These are phyloP conservation scores for Lycodopsis pacificus DNA, from an alignment of 2,797 vertebrate species.

Conservation along the genomic window DNA sequence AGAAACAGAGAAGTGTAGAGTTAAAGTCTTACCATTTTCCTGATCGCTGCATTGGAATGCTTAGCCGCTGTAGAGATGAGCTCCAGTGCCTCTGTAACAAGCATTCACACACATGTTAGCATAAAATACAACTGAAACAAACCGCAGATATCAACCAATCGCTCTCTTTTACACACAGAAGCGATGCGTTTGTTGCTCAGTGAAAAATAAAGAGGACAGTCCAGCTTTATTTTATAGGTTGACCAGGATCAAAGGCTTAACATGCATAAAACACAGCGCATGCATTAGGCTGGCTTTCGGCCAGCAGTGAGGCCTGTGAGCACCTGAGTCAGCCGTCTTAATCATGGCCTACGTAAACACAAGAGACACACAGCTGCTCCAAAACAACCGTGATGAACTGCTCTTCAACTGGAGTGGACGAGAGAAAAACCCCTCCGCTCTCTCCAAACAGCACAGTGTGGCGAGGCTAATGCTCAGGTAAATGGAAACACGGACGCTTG, in stretches of 20 bases:
- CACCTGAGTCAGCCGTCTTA: constrained; percentile 63
- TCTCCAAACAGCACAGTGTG: constrained; percentile 31
- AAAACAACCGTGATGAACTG: constrained; percentile 46
- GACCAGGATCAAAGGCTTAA: constrained; percentile 16
- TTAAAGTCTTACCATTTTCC: constrained; percentile 93
- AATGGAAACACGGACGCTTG: constrained; percentile 30
- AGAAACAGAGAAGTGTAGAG: neutral
- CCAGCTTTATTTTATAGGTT: neutral
- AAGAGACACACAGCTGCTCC: constrained; percentile 42
- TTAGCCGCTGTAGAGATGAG: constrained; percentile 97
- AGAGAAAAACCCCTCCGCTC: constrained; percentile 19
- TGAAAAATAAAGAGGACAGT: constrained; percentile 3
- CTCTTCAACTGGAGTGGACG: constrained; percentile 30
- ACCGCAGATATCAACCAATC: constrained; percentile 9
- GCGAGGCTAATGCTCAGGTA: constrained; percentile 20
- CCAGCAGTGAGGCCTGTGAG: constrained; percentile 35
- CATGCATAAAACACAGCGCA: constrained; percentile 5
- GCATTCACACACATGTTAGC: constrained; percentile 17
- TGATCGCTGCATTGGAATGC: constrained; percentile 96
- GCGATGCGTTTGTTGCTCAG: neutral
- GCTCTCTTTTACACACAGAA: neutral
- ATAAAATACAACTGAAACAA: constrained; percentile 8
- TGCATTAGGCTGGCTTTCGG: constrained; percentile 26
- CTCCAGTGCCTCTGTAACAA: constrained; percentile 92
- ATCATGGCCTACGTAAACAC: constrained; percentile 70